phyloP scores from a whole-genome alignment of 2,888 invertebrate species.

The Boloria selene region DNA sequence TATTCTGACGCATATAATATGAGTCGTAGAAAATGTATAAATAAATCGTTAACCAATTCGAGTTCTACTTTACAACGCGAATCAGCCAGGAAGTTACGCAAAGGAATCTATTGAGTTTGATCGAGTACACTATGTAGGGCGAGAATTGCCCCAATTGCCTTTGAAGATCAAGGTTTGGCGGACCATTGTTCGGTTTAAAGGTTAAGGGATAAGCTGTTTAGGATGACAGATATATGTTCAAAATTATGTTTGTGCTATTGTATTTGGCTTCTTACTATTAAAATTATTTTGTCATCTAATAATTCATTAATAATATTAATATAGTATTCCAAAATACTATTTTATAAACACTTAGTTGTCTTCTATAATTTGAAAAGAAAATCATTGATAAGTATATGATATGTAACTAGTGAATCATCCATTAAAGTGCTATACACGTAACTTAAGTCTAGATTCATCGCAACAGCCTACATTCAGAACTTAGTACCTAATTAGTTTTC shows the following conservation, averaged over 20 bases:
- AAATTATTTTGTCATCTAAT: too few relatives aligned
- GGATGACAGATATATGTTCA: neutral
- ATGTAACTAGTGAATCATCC: too few relatives aligned
- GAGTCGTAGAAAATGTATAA: neutral
- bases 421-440: too few relatives aligned
- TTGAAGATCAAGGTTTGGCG: slow-evolving; percentile 24
- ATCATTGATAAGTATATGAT: too few relatives aligned
- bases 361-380: too few relatives aligned
- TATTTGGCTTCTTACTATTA: too few relatives aligned
- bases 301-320: too few relatives aligned
- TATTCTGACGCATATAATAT: neutral
- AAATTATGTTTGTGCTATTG: neutral
- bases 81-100: slow-evolving; percentile 58
- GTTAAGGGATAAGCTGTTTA: neutral
- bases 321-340: too few relatives aligned
- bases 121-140: slow-evolving; percentile 29
- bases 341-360: too few relatives aligned
- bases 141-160: slow-evolving; percentile 17
- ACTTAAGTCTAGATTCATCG: too few relatives aligned
- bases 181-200: slow-evolving; percentile 11
- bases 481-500: slow-evolving; percentile 21
- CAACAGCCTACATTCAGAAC: slow-evolving; percentile 3
- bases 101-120: slow-evolving; percentile 36
- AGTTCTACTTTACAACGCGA: slow-evolving; percentile 40
- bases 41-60: slow-evolving; percentile 1